A percentile compares a stretch with the other conserved stretches of the same genome.
Conservation (phyloP, 2,888 invertebrate species). For the Cactoblastis cactorum region DNA sequence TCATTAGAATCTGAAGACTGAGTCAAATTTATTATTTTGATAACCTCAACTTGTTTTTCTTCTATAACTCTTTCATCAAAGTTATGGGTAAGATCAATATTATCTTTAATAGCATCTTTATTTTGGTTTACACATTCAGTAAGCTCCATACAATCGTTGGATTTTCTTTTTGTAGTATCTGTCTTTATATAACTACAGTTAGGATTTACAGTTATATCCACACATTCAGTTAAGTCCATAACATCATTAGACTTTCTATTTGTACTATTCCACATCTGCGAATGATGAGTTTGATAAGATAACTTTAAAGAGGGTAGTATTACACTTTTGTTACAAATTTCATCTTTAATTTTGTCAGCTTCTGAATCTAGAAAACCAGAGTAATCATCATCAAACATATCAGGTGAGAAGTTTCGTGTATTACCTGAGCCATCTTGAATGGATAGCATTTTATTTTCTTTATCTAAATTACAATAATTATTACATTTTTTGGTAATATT, state of each 20-base stretch:
- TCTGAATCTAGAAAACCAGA: constrained; percentile 27
- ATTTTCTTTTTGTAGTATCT: constrained; percentile 20
- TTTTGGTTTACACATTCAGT: constrained; percentile 13
- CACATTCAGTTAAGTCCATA: constrained; percentile 63
- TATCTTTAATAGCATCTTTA: constrained; percentile 19
- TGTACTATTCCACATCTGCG: constrained; percentile 25
- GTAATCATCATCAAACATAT: constrained; percentile 70
- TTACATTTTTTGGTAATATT: constrained; percentile 9
- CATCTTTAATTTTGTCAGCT: not conserved
- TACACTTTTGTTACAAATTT: not conserved
- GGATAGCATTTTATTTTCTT: constrained; percentile 10
- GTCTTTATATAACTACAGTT: not conserved
- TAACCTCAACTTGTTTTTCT: constrained; percentile 19
- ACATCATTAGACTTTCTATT: constrained; percentile 49
- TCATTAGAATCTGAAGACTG: constrained; percentile 49
- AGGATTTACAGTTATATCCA: constrained; percentile 19
- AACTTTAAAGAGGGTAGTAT: constrained; percentile 7
- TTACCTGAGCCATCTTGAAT: constrained; percentile 3
- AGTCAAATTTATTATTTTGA: constrained; percentile 47
- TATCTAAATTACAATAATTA: constrained; percentile 12
- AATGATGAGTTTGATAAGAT: not conserved
- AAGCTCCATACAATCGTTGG: constrained; percentile 19
- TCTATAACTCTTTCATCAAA: constrained; percentile 17
- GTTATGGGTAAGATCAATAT: constrained; percentile 41
- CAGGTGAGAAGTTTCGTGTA: constrained; percentile 60